Evolutionary conservation across 2,888 invertebrate species (phyloP).

Genomic region (Parnassius glacialis): DNA sequence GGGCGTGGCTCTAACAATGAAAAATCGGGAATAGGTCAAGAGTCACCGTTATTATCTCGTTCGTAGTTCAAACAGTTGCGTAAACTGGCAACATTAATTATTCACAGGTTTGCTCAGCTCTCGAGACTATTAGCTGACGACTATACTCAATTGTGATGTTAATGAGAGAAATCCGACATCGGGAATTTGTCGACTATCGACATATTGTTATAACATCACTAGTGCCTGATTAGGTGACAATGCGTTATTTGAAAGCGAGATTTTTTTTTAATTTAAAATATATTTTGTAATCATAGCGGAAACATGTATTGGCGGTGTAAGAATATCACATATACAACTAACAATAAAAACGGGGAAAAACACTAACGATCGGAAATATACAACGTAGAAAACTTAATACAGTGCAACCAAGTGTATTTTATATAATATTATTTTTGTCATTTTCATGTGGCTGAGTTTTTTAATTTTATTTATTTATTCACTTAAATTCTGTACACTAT

Average conservation of each 20-base stretch:
- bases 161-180: slow-evolving; percentile 45
- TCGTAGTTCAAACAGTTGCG: slow-evolving; percentile 37
- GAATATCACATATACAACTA: too few species aligned
- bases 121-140: slow-evolving; percentile 40
- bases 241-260: neutral
- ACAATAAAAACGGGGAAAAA: too few species aligned
- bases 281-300: too few species aligned
- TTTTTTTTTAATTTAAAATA: too few species aligned
- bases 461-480: too few species aligned
- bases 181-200: slow-evolving; percentile 30
- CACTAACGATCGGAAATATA: too few species aligned
- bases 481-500: too few species aligned
- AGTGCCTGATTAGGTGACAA: slow-evolving; percentile 26
- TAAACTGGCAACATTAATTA: slow-evolving; percentile 38
- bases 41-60: slow-evolving; percentile 23
- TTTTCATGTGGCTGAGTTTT: too few species aligned
- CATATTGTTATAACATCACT: slow-evolving; percentile 39
- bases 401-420: too few species aligned
- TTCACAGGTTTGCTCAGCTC: slow-evolving; percentile 46
- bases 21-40: slow-evolving; percentile 27
- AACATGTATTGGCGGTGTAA: too few species aligned
- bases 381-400: too few species aligned
- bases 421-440: too few species aligned
- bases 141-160: slow-evolving; percentile 46
- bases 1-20: slow-evolving; percentile 22